Conservation (phyloP, 2,113 vertebrate species). For the Indicator indicator region DNA sequence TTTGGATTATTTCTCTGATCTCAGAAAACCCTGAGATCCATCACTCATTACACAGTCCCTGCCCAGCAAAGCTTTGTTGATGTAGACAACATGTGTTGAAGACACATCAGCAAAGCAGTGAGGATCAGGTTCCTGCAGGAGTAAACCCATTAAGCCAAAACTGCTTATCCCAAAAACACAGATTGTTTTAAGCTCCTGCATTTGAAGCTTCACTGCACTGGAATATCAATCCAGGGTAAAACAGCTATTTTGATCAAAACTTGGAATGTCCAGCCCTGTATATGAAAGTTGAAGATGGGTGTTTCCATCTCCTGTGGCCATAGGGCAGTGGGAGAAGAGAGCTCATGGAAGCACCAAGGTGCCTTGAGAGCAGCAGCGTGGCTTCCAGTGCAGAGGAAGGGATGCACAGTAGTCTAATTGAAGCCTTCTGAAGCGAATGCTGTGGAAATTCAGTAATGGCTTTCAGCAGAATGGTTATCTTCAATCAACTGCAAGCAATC, state of each 20-base stretch:
- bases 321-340: neutral
- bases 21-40: neutral
- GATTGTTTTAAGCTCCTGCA: neutral
- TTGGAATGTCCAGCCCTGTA: neutral
- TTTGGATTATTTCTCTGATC: neutral
- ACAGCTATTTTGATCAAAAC: neutral
- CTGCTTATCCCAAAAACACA: neutral
- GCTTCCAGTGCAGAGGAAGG: neutral
- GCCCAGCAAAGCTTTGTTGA: neutral
- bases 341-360: neutral
- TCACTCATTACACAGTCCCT: neutral
- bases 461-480: slow-evolving; percentile 52
- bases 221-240: neutral
- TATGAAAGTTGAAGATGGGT: neutral
- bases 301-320: neutral
- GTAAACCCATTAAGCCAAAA: neutral
- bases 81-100: neutral
- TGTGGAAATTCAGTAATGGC: slow-evolving; percentile 47
- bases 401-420: slow-evolving; percentile 55
- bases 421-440: slow-evolving; percentile 44
- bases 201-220: neutral
- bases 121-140: neutral
- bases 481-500: slow-evolving; percentile 46
- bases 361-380: neutral
- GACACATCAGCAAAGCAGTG: neutral